These are phyloP conservation scores for Larimichthys crocea DNA, from an alignment of 2,113 vertebrate species.

Conservation along the genomic window DNA sequence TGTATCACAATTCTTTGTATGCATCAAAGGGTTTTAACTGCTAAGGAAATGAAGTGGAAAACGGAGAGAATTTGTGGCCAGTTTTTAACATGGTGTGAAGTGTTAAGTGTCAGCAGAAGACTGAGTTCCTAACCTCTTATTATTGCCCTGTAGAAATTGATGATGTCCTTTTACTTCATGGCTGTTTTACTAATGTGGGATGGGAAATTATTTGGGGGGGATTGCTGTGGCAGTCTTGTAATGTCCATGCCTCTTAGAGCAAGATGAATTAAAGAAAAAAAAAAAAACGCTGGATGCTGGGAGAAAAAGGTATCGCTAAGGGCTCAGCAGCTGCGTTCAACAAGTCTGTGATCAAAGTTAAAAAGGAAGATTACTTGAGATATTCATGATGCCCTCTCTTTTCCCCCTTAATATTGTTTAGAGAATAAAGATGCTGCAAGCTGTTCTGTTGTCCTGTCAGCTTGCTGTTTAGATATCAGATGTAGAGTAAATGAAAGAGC, in stretches of 20 bases:
- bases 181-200: conserved; percentile 73
- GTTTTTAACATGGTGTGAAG: conserved; percentile 71
- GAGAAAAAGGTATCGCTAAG: conserved; percentile 28
- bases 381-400: conserved; percentile 42
- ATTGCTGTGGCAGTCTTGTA: conserved; percentile 61
- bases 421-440: conserved; percentile 22
- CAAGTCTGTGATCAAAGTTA: conserved; percentile 55
- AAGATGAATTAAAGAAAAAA: conserved; percentile 58
- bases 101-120: conserved; percentile 59
- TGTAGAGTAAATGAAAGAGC: conserved; percentile 53
- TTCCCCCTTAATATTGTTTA: conserved; percentile 31
- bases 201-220: conserved; percentile 66
- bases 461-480: conserved; percentile 53
- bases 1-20: conserved; percentile 40
- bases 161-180: conserved; percentile 73
- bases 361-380: conserved; percentile 41
- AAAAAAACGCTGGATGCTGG: conserved; percentile 16
- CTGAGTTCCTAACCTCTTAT: conserved; percentile 65
- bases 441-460: conserved; percentile 39
- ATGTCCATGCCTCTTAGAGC: conserved; percentile 64
- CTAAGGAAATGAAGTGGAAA: conserved; percentile 56
- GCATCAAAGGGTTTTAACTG: conserved; percentile 64
- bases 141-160: conserved; percentile 77
- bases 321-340: conserved; percentile 34
- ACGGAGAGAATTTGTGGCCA: conserved; percentile 26